phyloP scores from a whole-genome alignment of 2,888 invertebrate genomes.

The Microplitis manilae region DNA sequence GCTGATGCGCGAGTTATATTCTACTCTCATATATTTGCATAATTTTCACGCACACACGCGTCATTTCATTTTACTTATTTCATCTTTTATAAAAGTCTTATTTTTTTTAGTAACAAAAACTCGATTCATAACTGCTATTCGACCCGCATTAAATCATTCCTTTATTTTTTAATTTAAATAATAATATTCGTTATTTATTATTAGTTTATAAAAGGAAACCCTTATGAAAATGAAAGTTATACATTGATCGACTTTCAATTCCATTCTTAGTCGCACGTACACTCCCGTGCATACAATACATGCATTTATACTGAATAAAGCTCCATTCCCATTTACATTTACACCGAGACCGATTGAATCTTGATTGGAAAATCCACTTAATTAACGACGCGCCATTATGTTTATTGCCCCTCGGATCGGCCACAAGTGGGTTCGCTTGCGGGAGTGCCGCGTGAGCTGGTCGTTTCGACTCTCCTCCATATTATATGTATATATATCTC shows the following conservation, averaged over 20 bases:
- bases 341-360: constrained; percentile 68
- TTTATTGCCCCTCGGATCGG: constrained; percentile 56
- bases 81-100: neutral
- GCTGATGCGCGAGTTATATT: neutral
- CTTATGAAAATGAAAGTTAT: neutral
- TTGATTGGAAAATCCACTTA: constrained; percentile 67
- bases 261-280: too few species aligned
- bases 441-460: constrained; percentile 14
- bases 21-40: constrained; percentile 38
- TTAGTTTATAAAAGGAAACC: neutral
- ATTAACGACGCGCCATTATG: constrained; percentile 64
- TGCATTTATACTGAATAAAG: neutral
- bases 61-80: constrained; percentile 20
- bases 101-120: neutral
- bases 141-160: too few species aligned
- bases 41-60: constrained; percentile 33
- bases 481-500: neutral
- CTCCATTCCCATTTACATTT: constrained; percentile 62
- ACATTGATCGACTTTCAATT: constrained; percentile 3
- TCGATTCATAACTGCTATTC: too few species aligned
- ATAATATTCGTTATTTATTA: too few species aligned
- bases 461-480: neutral
- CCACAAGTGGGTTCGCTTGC: constrained; percentile 38
- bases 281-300: neutral
- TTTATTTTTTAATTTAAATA: too few species aligned